These are phyloP conservation scores for Eulithis testata DNA, from an alignment of 2,888 invertebrate genomes.

Conservation along the genomic window DNA sequence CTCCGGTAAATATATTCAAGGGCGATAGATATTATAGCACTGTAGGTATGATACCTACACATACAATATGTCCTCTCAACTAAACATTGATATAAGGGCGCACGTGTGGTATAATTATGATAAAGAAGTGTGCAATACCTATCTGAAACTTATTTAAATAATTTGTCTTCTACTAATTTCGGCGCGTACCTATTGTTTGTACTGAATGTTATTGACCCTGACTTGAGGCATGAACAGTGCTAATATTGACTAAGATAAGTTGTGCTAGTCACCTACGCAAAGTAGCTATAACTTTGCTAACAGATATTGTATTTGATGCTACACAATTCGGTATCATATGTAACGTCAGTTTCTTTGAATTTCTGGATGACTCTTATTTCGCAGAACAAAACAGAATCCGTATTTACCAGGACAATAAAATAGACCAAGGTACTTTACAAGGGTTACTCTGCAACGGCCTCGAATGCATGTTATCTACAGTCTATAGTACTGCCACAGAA, in stretches of 20 bases:
- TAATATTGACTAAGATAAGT: constrained; percentile 19
- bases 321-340: constrained; percentile 11
- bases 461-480: too few species aligned
- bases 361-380: not conserved
- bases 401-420: too few species aligned
- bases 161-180: not conserved
- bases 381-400: too few species aligned
- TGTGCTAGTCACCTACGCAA: constrained; percentile 14
- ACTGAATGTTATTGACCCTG: constrained; percentile 23
- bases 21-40: too few species aligned
- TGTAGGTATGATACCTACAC: too few species aligned
- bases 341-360: constrained; percentile 4
- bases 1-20: too few species aligned
- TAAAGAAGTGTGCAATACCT: not conserved
- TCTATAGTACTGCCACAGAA: too few species aligned
- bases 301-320: not conserved
- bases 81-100: not conserved
- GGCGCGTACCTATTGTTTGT: not conserved
- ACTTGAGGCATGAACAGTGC: constrained; percentile 11
- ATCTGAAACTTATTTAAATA: not conserved
- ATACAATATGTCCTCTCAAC: too few species aligned
- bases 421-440: too few species aligned
- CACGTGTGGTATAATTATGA: not conserved
- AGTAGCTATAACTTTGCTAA: constrained; percentile 8
- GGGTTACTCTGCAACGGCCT: too few species aligned